Evolutionary conservation across 2,797 vertebrate species (phyloP), one percentile per base, ranked within the genome.

Genomic region (Calcarius lapponicus): DNA sequence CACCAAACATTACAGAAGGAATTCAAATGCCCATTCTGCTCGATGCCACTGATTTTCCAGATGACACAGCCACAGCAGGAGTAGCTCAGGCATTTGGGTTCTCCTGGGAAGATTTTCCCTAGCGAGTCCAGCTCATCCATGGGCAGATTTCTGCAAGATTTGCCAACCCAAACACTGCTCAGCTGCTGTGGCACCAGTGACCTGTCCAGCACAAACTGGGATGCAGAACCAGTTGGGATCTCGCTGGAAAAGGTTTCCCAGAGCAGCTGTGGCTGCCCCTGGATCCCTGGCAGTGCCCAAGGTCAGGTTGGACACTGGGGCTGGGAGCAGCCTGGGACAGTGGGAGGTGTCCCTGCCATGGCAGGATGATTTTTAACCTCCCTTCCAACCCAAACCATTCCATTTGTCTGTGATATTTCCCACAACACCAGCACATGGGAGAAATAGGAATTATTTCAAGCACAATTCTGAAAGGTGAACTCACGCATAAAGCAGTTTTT

Each of bases 241-340:
- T 57, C 42, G 5, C 9, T 57, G 64, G 56, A 5, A 76, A 11
- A 38, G 7, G 5, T 4, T 73, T 6, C 8, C 19, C 64, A 75
- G 42, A 70, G 86, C 0, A 82, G 16, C 86, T 61, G 47, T 24
- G 86, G 34, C 70, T 81, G 40, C 3, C 7, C 21, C 42, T 57
- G 70, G 21, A 56, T 48, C 56, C 56, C 62, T 81, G 62, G 34
- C 0, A 54, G 18, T 42, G 54, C 0, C 40, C 86, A 31, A 48
- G 47, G 22, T 16, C 48, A 56, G 34, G 26, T 0, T 54, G 61
- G 53, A 26, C 36, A 36, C 2, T 6, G 24, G 11, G 11, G 5
- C 8, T 45, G 6, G 34, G 48, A 62, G 56, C 67, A 20, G 0
- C 43, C 38, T 51, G 60, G 45, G 32, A 5, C 0, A 8, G 19